These are phyloP conservation scores for Drosophila littoralis DNA, from an alignment of 1,140 invertebrate species.

Conservation along the genomic window DNA sequence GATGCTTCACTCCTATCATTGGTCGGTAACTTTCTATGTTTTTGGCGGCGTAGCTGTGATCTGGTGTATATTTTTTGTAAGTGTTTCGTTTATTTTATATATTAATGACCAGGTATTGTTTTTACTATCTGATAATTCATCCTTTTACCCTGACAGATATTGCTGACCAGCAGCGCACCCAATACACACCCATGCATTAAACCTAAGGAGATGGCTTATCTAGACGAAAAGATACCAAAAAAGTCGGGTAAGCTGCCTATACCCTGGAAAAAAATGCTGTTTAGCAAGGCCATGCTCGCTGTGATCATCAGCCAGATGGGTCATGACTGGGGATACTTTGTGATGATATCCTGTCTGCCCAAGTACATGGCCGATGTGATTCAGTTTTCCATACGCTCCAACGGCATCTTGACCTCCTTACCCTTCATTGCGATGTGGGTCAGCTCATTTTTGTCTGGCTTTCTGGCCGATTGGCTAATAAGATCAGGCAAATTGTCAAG, in stretches of 20 bases:
- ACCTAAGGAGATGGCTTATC: conserved; percentile 88
- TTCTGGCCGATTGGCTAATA: conserved; percentile 55
- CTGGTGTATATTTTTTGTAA: conserved; percentile 89
- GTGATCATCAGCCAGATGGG: conserved; percentile 87
- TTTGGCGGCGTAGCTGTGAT: conserved; percentile 89
- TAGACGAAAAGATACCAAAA: conserved; percentile 82
- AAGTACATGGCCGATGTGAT: conserved; percentile 67
- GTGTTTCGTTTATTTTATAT: conserved; percentile 26
- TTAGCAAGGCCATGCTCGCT: conserved; percentile 87
- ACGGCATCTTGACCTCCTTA: conserved; percentile 54
- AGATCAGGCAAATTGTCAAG: conserved; percentile 6
- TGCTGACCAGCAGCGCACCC: conserved; percentile 87
- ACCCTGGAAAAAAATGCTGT: conserved; percentile 87
- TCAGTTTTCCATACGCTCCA: conserved; percentile 41
- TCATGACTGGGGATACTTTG: conserved; percentile 95
- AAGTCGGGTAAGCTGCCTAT: conserved; percentile 65
- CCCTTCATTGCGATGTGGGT: conserved; percentile 63
- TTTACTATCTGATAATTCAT: not conserved
- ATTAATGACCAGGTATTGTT: not conserved
- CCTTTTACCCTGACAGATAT: conserved; percentile 13
- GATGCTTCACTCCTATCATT: conserved; percentile 87
- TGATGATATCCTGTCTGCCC: conserved; percentile 94
- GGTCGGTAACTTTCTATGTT: conserved; percentile 91
- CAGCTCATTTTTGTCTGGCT: conserved; percentile 38
- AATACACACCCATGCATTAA: conserved; percentile 89